Evolutionary conservation across 2,888 invertebrate genomes (phyloP).

Genomic region (Drosophila subsilvestris): DNA sequence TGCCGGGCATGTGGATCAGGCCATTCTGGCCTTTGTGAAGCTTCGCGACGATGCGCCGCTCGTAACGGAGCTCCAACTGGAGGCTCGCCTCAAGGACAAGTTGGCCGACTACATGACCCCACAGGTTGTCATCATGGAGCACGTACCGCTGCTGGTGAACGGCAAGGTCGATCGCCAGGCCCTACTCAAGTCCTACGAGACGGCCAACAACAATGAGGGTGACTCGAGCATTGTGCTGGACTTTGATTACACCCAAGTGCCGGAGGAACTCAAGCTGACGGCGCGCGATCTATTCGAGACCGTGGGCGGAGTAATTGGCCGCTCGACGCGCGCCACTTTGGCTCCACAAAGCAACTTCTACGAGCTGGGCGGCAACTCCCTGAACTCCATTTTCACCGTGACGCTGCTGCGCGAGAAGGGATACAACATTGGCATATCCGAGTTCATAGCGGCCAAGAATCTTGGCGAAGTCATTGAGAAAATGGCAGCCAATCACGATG

Average conservation of each 20-base stretch:
- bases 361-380: slow-evolving; percentile 93
- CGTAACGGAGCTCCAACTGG: slow-evolving; percentile 86
- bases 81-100: slow-evolving; percentile 87
- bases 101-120: slow-evolving; percentile 92
- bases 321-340: slow-evolving; percentile 87
- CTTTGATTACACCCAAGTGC: slow-evolving; percentile 88
- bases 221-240: slow-evolving; percentile 86
- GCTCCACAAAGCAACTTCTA: slow-evolving; percentile 90
- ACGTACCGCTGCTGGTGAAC: slow-evolving; percentile 92
- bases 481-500: slow-evolving; percentile 84
- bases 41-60: slow-evolving; percentile 84
- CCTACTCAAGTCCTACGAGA: slow-evolving; percentile 90
- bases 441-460: slow-evolving; percentile 90
- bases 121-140: slow-evolving; percentile 89
- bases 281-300: slow-evolving; percentile 90
- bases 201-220: slow-evolving; percentile 86
- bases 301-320: slow-evolving; percentile 89
- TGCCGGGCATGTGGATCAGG: slow-evolving; percentile 89
- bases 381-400: slow-evolving; percentile 93
- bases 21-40: slow-evolving; percentile 89
- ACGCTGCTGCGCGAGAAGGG: slow-evolving; percentile 90
- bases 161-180: slow-evolving; percentile 94
- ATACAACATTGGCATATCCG: slow-evolving; percentile 91
- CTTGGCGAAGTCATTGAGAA: slow-evolving; percentile 89
- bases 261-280: slow-evolving; percentile 86